Evolutionary conservation across 1,140 invertebrate species (phyloP).

Genomic region (Acyrthosiphon pisum): DNA sequence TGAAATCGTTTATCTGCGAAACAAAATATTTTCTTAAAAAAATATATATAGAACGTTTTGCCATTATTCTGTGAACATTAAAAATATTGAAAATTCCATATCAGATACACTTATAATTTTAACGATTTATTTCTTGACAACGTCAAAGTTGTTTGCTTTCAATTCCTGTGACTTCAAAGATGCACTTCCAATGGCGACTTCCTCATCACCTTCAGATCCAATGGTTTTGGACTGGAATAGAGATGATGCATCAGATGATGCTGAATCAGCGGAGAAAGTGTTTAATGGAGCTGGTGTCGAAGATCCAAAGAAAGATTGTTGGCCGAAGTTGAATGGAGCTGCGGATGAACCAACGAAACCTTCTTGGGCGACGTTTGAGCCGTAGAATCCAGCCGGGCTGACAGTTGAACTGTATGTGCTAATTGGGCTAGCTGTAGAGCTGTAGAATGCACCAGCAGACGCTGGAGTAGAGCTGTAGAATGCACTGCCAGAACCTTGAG

Average conservation of each 20-base stretch:
- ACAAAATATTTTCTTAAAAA: no score
- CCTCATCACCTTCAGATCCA: neutral
- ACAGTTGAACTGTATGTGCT: neutral
- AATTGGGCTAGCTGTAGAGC: neutral
- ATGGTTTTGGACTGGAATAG: neutral
- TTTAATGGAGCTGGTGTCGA: conserved; percentile 25
- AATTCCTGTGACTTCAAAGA: no score
- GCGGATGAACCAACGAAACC: neutral
- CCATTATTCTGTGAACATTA: no score
- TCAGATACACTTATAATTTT: no score
- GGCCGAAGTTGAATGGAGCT: neutral
- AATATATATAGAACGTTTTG: no score
- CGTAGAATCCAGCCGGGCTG: neutral
- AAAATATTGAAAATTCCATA: no score
- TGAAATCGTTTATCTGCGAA: no score
- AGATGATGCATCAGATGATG: neutral
- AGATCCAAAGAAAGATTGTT: neutral
- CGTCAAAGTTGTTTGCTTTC: no score
- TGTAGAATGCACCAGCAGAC: neutral
- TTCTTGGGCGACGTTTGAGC: conserved; percentile 1
- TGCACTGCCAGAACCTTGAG: neutral
- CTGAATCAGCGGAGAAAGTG: neutral
- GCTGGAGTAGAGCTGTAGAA: conserved; percentile 22
- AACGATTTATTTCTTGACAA: no score
- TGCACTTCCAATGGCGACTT: neutral